phyloP scores from a whole-genome alignment of 2,113 vertebrate species.

The Brachyistius frenatus region DNA sequence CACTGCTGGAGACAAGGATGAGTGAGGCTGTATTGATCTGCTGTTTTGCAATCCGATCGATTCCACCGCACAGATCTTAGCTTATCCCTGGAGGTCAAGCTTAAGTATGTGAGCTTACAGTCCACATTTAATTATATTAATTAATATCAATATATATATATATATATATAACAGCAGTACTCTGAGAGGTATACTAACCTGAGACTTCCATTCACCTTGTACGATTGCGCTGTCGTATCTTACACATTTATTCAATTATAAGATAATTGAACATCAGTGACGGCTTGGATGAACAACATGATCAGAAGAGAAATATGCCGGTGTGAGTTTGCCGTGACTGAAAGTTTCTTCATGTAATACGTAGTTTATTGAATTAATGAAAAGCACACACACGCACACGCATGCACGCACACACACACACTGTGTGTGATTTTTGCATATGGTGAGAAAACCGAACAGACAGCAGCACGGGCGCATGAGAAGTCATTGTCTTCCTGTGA shows the following conservation, averaged over 20 bases:
- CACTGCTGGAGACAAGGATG: conserved; percentile 59
- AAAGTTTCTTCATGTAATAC: conserved; percentile 34
- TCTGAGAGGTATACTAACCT: conserved; percentile 20
- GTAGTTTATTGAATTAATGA: conserved; percentile 53
- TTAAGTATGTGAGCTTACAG: conserved; percentile 17
- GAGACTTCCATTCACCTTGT: conserved; percentile 17
- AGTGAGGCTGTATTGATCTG: conserved; percentile 69
- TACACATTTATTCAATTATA: conserved; percentile 35
- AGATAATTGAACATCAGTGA: conserved; percentile 44
- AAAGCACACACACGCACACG: conserved; percentile 16
- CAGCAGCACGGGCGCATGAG: conserved; percentile 17
- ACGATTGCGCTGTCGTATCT: background rate
- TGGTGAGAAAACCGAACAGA: conserved; percentile 37
- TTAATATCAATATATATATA: conserved; percentile 35
- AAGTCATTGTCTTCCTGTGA: conserved; percentile 22
- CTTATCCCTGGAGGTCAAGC: conserved; percentile 54
- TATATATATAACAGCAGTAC: background rate
- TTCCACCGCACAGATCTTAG: conserved; percentile 40
- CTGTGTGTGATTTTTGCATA: conserved; percentile 3
- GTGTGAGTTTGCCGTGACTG: conserved; percentile 1
- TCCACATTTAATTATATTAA: conserved; percentile 42
- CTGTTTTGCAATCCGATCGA: conserved; percentile 60
- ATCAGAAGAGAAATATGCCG: conserved; percentile 32
- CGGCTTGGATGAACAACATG: conserved; percentile 23
- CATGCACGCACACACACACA: background rate